Base-by-base conservation (phyloP, 2,797 vertebrate species). In the Threskiornis aethiopicus region DNA sequence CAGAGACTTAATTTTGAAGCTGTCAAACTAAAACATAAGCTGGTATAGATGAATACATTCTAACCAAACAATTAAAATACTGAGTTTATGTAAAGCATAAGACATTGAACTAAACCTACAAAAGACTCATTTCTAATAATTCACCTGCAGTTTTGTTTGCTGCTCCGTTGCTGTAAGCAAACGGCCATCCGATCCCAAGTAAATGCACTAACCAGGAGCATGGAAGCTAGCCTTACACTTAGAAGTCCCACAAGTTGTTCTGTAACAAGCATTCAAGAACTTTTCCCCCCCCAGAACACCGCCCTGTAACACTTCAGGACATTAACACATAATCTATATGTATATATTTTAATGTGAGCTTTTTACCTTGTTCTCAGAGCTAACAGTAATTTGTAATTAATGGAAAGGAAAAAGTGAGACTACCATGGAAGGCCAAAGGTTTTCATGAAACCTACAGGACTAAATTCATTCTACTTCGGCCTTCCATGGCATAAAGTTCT, bases 151-250 rank as follows among this genome's bases (percentile, higher is more conserved):
- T 54, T 84, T n/a, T 28, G n/a, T 44, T 25, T 62, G 18, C 55
- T 51, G 42, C 29, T 54, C 39, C 14, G 1, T 7, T 10, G 22
- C 75, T 41, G 2, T 13, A 58, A 51, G n/a, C 0, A 0, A 78
- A 20, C 0, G 42, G 26, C 26, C 41, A 47, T 25, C 57, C 39
- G n/a, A 44, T 58, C 69, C 16, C 13, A 16, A 8, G 26, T 4
- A 52, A 47, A 46, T 3, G 10, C 49, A 47, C 16, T 24, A 54
- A 54, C 7, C 29, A n/a, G 37, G 6, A 51, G 21, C 3, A 26
- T 2, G 2, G 47, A 65, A 92, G 52, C 12, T 8, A 1, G 0
- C 31, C 18, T 52, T 8, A 29, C 21, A 54, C 15, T 39, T 14
- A 2, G 11, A 10, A 84, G 42, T 42, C 37, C 37, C 24, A 44